Base-by-base conservation (phyloP, 1,140 invertebrate species). In the Trachelipus rathkii region DNA sequence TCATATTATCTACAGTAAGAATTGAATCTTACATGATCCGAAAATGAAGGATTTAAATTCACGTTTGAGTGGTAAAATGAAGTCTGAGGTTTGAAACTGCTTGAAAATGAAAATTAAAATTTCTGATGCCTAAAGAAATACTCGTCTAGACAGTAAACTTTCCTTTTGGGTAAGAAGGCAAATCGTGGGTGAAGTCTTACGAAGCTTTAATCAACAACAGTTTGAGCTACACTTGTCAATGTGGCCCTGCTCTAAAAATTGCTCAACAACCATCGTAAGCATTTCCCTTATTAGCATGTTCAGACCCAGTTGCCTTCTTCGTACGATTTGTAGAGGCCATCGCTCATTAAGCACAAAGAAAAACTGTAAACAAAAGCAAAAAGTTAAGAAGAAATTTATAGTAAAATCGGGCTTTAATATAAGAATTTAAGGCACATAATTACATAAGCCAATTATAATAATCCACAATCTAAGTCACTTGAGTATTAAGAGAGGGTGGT, bases 161-260 rank as follows among this genome's bases (percentile, higher is more conserved):
- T 69, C 80, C 69, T 79, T 83, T 73, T 33, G 81, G 72, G 53
- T 72, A 79, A 82, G 93, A 90, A 82, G 89, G 94, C 73, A 89
- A 89, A 73, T 95, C 92, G 78, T 94, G n/a, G 91, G 83, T 96
- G 94, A 73, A 93, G 89, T 71, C 92, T 86, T 7, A 93, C 92
- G 10, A 94, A 90, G n/a, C n/a, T n/a, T 86, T 93, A 93, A 82
- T 95, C 91, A 0, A 96, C 90, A 0, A 95, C 93, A 3, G 92
- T 91, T 86, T 96, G 93, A 46, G 93, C 92, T 46, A 95, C 92
- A 33, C 91, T 90, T 44, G 89, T 92, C 72, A 95, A 85, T 7
- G 93, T 93, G 0, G 91, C n/a, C 88, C 83, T 95, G 92, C 53
- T 90, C 88, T 66, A 90, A 84, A 85, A 96, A 96, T 88, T 91